phyloP scores from a whole-genome alignment of 2,888 invertebrate species.

The Sturmia bella region DNA sequence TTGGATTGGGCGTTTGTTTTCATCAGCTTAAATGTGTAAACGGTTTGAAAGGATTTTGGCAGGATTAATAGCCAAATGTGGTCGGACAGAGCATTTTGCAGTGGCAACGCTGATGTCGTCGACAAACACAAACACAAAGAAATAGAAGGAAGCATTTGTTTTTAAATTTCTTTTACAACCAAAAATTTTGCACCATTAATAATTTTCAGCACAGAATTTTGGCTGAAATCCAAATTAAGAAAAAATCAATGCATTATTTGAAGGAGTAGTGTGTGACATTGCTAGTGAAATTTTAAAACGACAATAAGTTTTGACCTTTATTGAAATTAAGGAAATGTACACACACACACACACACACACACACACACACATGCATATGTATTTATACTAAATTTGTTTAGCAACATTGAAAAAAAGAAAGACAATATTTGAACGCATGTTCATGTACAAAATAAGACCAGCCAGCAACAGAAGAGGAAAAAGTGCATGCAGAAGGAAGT shows the following conservation, averaged over 20 bases:
- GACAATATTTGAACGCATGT: slow-evolving; percentile 22
- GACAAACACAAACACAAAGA: slow-evolving; percentile 10
- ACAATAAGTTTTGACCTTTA: slow-evolving; percentile 57
- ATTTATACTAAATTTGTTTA: slow-evolving; percentile 4
- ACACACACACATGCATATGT: not conserved
- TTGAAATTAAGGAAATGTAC: slow-evolving; percentile 27
- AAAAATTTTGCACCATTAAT: slow-evolving; percentile 58
- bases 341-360: no score
- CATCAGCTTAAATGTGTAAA: no score
- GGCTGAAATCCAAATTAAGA: slow-evolving; percentile 61
- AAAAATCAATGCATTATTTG: slow-evolving; percentile 69
- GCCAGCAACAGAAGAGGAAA: no score
- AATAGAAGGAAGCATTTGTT: slow-evolving; percentile 30
- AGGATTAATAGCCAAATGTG: no score
- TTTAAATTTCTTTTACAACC: slow-evolving; percentile 44
- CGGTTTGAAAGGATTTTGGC: no score
- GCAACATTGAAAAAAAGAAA: not conserved
- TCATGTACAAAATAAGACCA: no score
- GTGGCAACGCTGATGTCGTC: no score
- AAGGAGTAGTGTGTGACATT: slow-evolving; percentile 66
- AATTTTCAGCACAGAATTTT: slow-evolving; percentile 62
- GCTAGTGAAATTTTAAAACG: slow-evolving; percentile 54
- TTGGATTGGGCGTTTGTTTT: no score
- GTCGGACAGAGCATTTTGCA: no score
- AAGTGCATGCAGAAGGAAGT: slow-evolving; percentile 15